Conservation (phyloP, 2,797 vertebrate genomes). For the Loriculus beryllinus region DNA sequence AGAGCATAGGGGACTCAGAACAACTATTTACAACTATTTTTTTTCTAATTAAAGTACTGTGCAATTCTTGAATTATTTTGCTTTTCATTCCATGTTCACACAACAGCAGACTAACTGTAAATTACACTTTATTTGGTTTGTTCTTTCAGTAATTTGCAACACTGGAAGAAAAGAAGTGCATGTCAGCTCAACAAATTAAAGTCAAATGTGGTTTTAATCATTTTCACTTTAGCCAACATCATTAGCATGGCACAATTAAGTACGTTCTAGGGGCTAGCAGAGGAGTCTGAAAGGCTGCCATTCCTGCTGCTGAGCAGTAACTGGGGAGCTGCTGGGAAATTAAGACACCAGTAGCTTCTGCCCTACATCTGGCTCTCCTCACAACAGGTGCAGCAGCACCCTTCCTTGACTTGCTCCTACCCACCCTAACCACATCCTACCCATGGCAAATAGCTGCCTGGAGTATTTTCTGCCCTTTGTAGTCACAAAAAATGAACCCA, state of each 20-base stretch:
- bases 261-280: slow-evolving; percentile 20
- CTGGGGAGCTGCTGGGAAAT: not conserved
- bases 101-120: slow-evolving; percentile 55
- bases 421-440: not conserved
- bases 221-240: slow-evolving; percentile 65
- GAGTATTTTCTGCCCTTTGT: not conserved
- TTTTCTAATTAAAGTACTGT: slow-evolving; percentile 8
- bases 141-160: slow-evolving; percentile 59
- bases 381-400: not conserved
- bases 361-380: too few species aligned
- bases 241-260: slow-evolving; percentile 52
- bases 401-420: not conserved
- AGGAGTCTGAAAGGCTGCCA: not conserved
- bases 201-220: slow-evolving; percentile 67
- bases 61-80: slow-evolving; percentile 52
- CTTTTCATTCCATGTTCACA: slow-evolving; percentile 30
- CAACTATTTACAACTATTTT: not conserved
- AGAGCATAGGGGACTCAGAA: not conserved
- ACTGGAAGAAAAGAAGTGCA: slow-evolving; percentile 27
- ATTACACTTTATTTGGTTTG: slow-evolving; percentile 64
- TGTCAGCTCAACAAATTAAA: slow-evolving; percentile 61
- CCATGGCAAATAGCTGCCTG: not conserved
- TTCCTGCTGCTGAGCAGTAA: not conserved
- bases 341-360: not conserved
- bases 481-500: not conserved